Base-by-base conservation (phyloP, 2,113 vertebrate species). In the Sarotherodon lohbergeri region DNA sequence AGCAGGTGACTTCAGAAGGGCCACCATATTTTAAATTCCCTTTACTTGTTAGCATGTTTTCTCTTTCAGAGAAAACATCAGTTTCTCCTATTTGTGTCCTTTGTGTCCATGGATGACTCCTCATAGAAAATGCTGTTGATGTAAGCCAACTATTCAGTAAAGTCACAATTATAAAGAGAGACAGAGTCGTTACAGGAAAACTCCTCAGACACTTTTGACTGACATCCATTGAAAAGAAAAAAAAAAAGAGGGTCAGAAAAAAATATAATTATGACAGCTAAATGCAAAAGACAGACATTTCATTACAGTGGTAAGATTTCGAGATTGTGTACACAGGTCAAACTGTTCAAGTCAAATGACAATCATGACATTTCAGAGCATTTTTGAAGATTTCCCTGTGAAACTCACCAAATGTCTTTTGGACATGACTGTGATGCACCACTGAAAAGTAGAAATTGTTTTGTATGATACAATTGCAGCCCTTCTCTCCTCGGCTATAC, bases 21-120 rank as follows among this genome's bases (percentile, higher is more conserved):
- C 83, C 93, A 93, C 90, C 86, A 63, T 79, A 24, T 83, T 87
- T 88, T 82, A 48, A 88, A 81, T 93, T 95, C 94, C 94, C 93
- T 95, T 95, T 95, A 87, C 89, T 84, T 80, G 55, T 83, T 82
- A 32, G 88, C 90, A 90, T 59, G 48, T 81, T 80, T 79, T 55
- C 59, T 88, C 80, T 55, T 71, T 71, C 13, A 50, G 59, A 68
- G 82, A 88, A 90, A 88, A 81, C 88, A 87, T 88, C 32, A 5
- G 79, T 57, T 41, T 76, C 86, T 89, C 76, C 80, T 50, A 5
- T 4, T 88, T 1, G 24, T 71, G 81, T 93, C 82, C 88, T 86
- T 57, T 87, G 85, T 86, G 83, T 95, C 91, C 88, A 79, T 59
- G 56, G 87, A 82, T 46, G 89, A 86, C 85, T 90, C 83, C 86